Percentiles rank a stretch among this genome's conserved stretches.
These are phyloP conservation scores for Lasioglossum zephyrum DNA, from an alignment of 2,888 invertebrate genomes.

Conservation along the genomic window DNA sequence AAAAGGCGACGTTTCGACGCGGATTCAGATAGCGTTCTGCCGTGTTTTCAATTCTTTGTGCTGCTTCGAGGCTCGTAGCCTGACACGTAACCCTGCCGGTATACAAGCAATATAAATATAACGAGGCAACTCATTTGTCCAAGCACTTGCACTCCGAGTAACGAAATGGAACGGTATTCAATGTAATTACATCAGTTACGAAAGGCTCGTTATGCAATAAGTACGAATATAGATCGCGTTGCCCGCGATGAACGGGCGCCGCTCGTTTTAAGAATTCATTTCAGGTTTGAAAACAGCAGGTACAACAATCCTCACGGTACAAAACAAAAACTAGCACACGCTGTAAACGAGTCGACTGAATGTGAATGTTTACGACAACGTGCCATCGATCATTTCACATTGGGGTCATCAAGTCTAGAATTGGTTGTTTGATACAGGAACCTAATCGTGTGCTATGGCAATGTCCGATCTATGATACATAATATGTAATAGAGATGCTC, in stretches of 20 bases:
- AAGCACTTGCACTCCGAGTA: neutral
- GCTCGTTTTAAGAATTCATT: neutral
- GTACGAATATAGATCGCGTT: neutral
- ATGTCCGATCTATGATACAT: too few relatives aligned
- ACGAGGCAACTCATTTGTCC: slow-evolving; percentile 18
- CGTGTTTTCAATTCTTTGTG: neutral
- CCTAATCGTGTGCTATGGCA: too few relatives aligned
- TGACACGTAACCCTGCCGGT: neutral
- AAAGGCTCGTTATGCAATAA: slow-evolving; percentile 52
- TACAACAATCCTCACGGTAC: neutral
- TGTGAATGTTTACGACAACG: neutral
- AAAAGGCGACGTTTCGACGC: neutral
- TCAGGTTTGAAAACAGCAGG: neutral
- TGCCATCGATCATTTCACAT: neutral
- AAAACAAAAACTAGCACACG: neutral
- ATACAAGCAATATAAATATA: slow-evolving; percentile 15
- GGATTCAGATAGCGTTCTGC: neutral
- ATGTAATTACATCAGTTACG: slow-evolving; percentile 50
- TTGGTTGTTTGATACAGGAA: too few relatives aligned
- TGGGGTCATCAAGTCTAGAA: too few relatives aligned
- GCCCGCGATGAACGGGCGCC: neutral
- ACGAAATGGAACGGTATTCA: slow-evolving; percentile 40
- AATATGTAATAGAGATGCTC: too few relatives aligned
- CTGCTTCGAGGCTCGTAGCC: neutral
- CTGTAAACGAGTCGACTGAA: neutral